Conservation (phyloP, 2,888 invertebrate genomes). For the Galerucella calmariensis region DNA sequence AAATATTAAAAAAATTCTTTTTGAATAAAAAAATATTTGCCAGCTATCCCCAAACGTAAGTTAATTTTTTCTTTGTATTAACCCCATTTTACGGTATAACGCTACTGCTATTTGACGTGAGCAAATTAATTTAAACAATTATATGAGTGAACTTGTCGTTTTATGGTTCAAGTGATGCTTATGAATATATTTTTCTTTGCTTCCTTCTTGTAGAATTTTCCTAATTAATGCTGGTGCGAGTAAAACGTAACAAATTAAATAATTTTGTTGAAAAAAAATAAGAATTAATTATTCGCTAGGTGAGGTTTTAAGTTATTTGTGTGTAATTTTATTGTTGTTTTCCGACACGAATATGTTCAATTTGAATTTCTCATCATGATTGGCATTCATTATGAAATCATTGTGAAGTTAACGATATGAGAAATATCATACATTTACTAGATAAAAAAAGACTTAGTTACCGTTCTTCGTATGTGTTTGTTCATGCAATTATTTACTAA, state of each 20-base stretch:
- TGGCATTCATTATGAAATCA: conserved; percentile 25
- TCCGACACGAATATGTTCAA: conserved; percentile 23
- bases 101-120: too few species aligned
- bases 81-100: too few species aligned
- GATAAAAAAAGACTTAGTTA: neutral
- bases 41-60: too few species aligned
- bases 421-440: neutral
- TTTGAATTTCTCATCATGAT: conserved; percentile 30
- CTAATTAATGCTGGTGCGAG: conserved; percentile 27
- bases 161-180: neutral
- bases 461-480: neutral
- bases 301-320: conserved; percentile 17
- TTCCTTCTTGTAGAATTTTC: neutral
- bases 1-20: too few species aligned
- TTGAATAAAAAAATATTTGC: too few species aligned
- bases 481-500: too few species aligned
- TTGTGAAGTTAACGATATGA: conserved; percentile 27
- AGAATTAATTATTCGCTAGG: conserved; percentile 25
- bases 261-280: conserved; percentile 30
- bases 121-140: neutral
- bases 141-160: conserved; percentile 6
- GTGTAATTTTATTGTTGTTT: conserved; percentile 29
- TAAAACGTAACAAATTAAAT: conserved; percentile 33
- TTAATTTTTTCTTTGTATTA: too few species aligned
- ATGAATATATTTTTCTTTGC: conserved; percentile 3